Conservation (phyloP, 1,140 invertebrate species). For the roundworm (Caenorhabditis elegans) region WBcel235 BX284602.5:9664001-9664500, state of each 20-base stretch:
- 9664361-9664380: not conserved
- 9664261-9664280: slow-evolving; percentile 1
- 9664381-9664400: not conserved
- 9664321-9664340: not conserved
- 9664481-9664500: too few species aligned
- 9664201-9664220: not conserved
- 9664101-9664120: too few species aligned
- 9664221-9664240: not conserved
- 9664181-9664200: not conserved
- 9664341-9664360: not conserved
- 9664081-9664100: not conserved
- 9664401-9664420: too few species aligned
- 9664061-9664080: not conserved
- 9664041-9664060: slow-evolving; percentile 12
- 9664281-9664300: too few species aligned
- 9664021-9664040: not conserved
- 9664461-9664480: too few species aligned
- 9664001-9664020: not conserved
- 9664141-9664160: not conserved
- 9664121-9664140: too few species aligned
- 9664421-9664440: too few species aligned
- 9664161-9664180: not conserved
- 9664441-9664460: too few species aligned
- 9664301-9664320: too few species aligned
- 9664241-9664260: not conserved